Evolutionary conservation across 2,113 vertebrate species (phyloP).

Genomic region (Antigone vipio): DNA sequence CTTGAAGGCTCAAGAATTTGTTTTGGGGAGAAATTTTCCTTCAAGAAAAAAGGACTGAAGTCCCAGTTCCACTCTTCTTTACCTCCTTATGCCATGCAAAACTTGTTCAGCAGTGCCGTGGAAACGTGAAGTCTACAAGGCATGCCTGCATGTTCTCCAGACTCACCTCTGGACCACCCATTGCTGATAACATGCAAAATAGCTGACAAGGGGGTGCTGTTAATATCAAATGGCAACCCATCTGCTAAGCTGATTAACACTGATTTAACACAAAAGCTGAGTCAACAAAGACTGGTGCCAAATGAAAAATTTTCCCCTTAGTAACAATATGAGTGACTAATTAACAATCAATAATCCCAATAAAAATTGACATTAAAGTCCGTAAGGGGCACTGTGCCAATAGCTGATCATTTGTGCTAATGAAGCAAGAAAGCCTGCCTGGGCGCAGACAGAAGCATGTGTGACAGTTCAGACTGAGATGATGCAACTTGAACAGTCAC

Average conservation of each 20-base stretch:
- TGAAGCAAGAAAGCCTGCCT: not conserved
- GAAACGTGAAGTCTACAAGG: not conserved
- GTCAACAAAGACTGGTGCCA: not conserved
- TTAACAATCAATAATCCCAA: not conserved
- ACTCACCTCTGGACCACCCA: not conserved
- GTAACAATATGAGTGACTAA: not conserved
- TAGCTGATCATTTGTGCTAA: not conserved
- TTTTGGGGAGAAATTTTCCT: not conserved
- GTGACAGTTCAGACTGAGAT: not conserved
- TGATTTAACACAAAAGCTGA: not conserved
- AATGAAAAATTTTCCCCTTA: not conserved
- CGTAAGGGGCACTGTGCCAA: not conserved
- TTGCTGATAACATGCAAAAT: not conserved
- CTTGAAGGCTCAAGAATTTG: not conserved
- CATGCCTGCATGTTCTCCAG: not conserved
- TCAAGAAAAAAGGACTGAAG: not conserved
- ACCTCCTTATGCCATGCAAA: not conserved
- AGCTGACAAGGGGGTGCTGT: not conserved
- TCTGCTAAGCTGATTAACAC: not conserved
- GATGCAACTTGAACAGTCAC: not conserved
- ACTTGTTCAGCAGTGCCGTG: not conserved
- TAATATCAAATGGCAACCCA: not conserved
- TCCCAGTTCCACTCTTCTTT: not conserved
- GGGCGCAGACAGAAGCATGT: not conserved
- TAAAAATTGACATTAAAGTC: not conserved